phyloP scores from a whole-genome alignment of 2,797 vertebrate genomes.

The Prionace glauca region DNA sequence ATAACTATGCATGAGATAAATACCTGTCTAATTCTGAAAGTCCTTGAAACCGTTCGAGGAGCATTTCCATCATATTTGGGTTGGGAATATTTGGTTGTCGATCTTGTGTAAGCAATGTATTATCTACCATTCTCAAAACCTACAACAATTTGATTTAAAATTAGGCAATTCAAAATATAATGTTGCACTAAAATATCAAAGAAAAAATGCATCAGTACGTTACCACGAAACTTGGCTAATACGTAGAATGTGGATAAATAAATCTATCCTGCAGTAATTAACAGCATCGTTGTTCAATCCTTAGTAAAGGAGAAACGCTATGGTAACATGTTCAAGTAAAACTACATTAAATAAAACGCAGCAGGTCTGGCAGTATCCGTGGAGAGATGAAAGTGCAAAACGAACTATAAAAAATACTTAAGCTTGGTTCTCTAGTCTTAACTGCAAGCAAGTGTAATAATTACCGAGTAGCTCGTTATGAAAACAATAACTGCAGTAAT shows the following conservation, averaged over 20 bases:
- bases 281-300: not conserved
- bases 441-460: not conserved
- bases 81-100: not conserved
- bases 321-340: not conserved
- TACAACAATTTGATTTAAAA: not conserved
- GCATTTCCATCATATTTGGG: constrained; percentile 31
- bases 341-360: not conserved
- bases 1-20: not conserved
- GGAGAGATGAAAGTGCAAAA: not conserved
- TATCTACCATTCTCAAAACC: not conserved
- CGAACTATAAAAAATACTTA: not conserved
- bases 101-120: not conserved
- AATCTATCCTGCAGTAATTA: not conserved
- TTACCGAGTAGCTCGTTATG: not conserved
- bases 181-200: not conserved
- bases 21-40: constrained; percentile 44
- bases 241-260: not conserved
- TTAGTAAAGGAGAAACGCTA: not conserved
- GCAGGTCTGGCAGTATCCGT: not conserved
- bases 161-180: not conserved
- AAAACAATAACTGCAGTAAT: not conserved
- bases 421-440: too few relatives aligned
- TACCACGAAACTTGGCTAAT: not conserved
- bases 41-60: constrained; percentile 40
- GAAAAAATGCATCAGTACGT: not conserved